Conservation (phyloP, 2,113 vertebrate genomes). For the Dipodomys stephensi region DNA sequence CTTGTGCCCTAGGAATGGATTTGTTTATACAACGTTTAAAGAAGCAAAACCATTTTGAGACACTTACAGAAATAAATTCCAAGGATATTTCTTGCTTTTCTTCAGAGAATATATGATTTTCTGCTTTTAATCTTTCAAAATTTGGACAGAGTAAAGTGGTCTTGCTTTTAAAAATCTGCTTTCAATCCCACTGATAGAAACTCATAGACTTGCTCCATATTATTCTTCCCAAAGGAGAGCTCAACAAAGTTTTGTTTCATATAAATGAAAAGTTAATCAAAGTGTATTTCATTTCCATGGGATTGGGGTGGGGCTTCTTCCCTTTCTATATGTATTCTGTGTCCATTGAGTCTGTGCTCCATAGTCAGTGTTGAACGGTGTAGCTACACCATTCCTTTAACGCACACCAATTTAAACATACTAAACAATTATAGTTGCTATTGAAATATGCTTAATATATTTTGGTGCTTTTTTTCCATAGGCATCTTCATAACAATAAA, state of each 20-base stretch:
- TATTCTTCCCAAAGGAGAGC: neutral
- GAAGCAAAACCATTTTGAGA: neutral
- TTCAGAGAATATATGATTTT: neutral
- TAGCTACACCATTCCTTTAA: constrained; percentile 8
- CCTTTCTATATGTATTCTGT: neutral
- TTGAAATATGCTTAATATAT: neutral
- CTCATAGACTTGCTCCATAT: neutral
- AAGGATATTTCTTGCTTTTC: constrained; percentile 1
- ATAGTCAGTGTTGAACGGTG: neutral
- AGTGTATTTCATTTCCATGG: neutral
- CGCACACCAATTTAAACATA: neutral
- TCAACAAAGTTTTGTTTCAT: neutral
- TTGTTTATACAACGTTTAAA: neutral
- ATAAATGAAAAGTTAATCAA: neutral
- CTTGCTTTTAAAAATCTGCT: constrained; percentile 28
- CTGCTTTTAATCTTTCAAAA: constrained; percentile 33
- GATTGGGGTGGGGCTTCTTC: too few species aligned
- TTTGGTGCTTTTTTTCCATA: constrained; percentile 78
- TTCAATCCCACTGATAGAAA: neutral
- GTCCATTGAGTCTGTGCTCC: constrained; percentile 6
- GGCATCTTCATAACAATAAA: constrained; percentile 99
- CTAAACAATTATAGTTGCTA: neutral
- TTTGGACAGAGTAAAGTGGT: neutral
- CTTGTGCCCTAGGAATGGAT: neutral
- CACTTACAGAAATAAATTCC: neutral